Evolutionary conservation across 2,113 vertebrate genomes (phyloP).

Genomic region (Cebus imitator): DNA sequence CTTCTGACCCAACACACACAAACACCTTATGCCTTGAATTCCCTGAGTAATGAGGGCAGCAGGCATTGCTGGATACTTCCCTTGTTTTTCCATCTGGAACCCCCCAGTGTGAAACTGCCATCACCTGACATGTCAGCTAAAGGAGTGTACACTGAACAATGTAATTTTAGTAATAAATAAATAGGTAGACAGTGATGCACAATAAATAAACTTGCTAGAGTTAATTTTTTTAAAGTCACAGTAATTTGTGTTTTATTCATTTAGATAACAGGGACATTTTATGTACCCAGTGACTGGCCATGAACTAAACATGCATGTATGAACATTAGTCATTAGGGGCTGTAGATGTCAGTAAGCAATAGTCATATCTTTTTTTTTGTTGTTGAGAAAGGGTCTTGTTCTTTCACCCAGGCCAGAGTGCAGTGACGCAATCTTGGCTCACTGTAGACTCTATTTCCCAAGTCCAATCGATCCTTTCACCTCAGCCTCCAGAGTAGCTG

Average conservation of each 20-base stretch:
- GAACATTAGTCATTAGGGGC: neutral
- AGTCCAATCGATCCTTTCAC: no score
- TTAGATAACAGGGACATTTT: slow-evolving; percentile 35
- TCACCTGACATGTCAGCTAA: neutral
- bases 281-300: neutral
- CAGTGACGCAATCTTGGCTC: no score
- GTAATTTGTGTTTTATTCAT: neutral
- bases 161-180: neutral
- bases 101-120: neutral
- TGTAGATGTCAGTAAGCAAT: neutral
- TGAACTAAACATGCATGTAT: neutral
- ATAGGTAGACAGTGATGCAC: neutral
- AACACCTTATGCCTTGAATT: neutral
- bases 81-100: neutral
- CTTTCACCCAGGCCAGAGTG: no score
- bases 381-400: no score
- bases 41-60: neutral
- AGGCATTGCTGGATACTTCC: neutral
- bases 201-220: neutral
- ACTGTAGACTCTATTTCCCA: no score
- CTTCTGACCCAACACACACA: neutral
- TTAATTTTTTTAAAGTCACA: neutral
- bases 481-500: no score
- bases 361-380: no score
- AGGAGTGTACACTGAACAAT: neutral